Base-by-base conservation (phyloP, 2,888 invertebrate genomes). In the Steinernema hermaphroditum region DNA sequence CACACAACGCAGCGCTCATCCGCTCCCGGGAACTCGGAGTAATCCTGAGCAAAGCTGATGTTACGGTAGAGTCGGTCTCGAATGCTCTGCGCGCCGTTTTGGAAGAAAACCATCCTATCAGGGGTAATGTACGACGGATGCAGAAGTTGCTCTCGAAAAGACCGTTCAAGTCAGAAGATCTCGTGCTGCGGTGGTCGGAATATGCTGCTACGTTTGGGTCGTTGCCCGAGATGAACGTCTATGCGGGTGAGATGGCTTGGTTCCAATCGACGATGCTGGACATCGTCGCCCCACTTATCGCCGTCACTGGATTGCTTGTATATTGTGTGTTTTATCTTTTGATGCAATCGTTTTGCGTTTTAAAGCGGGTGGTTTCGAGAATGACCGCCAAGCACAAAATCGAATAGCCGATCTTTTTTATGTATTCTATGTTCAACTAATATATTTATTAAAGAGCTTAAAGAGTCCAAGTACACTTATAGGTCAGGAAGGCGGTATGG, bases 191-290 rank as follows among this genome's bases (percentile, higher is more conserved):
- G 1, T 62, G 62, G 62, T 29, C 32, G 1, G 62, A 62, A 16
- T 62, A 62, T 32, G 62, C 32, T 1, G 62, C 62, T 9, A 62
- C 29, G n/a, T 62, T 62, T 16, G 62, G 62, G 6, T 16, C 62
- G 27, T 32, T 62, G 27, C 62, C 62, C 14, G 62, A 62, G 62
- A 62, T 62, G 62, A 62, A 62, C 62, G 32, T 62, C 62, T 62
- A 62, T 32, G 32, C 62, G 16, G 32, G 62, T 9, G 62, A 62
- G 32, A 62, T 62, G 62, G 12, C 6, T 1, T 62, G 62, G 62
- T 62, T 6, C 2, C 62, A 62, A 19, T 32, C 62, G 29, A 12
- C 29, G 16, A 62, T 62, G 62, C 1, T 62, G 1, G 62, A 62
- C 32, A 62, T 62, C 32, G 27, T n/a, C 32, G 62, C 29, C 14